Base-by-base conservation (phyloP, 2,888 invertebrate species). In the Tolmerus cingulatus region DNA sequence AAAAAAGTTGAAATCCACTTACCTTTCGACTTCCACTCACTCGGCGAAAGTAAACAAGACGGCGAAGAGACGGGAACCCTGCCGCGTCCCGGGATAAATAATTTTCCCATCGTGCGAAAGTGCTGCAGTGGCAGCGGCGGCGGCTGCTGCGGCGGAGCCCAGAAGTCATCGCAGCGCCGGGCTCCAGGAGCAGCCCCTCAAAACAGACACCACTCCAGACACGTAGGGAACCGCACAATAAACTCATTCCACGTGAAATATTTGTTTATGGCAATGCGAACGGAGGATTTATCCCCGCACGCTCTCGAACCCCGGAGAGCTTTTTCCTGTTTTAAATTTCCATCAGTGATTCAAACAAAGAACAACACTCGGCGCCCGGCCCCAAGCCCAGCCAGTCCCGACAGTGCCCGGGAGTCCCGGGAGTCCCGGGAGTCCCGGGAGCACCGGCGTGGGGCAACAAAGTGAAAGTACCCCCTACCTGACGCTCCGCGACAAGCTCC, bases 271-370 rank as follows among this genome's bases (percentile, higher is more conserved):
- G 78, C 77, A 77, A 86, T 86, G 78, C 37, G 86, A 86, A 78
- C 86, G 78, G 78, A 57, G 74, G 55, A 86, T 86, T 74, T 86
- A 86, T 76, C 40, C 78, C 55, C 57, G 55, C 55, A 78, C 74
- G 30, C 55, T 57, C 55, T 30, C 78, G n/a, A 78, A 40, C 23
- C 77, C 43, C 37, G 86, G 78, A 86, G 78, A 86, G 77, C 86
- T 86, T 86, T 84, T 86, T 86, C 78, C 78, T 86, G 86, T 86
- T 86, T 87, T 87, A 87, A 87, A 87, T 79, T 87, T 87, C 86
- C 86, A 87, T 87, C 78, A 87, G 66, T 76, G 79, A 79, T 79
- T 87, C 79, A 87, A 43, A 87, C 74, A 87, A 86, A 86, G 86
- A 86, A 86, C 78, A 78, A 86, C 78, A 86, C 86, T 86, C 55